Evolutionary conservation across 2,113 vertebrate genomes (phyloP), one percentile per base, ranked within the genome.

Genomic region (Gorsachius goisagi): DNA sequence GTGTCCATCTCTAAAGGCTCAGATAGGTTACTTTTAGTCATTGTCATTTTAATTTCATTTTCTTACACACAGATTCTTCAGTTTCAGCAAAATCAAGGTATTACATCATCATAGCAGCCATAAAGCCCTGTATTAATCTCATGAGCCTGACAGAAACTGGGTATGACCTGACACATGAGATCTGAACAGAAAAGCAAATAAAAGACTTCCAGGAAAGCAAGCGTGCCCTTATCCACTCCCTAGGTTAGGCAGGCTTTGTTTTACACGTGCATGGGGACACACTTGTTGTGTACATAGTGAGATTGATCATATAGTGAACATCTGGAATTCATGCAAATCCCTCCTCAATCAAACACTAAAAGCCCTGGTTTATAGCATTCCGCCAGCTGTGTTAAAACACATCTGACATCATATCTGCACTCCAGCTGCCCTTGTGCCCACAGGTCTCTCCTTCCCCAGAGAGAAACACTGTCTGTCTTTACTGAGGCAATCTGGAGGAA

Each of bases 291-390:
- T 90, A 73, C 69, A 62, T 4, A 89, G 73, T 32, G 69, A 93
- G 95, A 93, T n/a, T 87, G 86, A 95, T 95, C 88, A 79, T 66
- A 72, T 0, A 90, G 28, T n/a, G 76, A 96, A 95, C 96, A 96
- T 97, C 97, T 97, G 95, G 95, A 97, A 96, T 73, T 72, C 86
- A 90, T 87, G 92, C 80, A 95, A 94, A 93, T 85, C 66, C 60
- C 73, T 91, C 62, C 73, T 89, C 83, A 77, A 59, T 80, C 80
- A 95, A 86, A 79, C 58, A 79, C 35, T 89, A 89, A 95, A 92
- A 8, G 4, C 41, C 39, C 69, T 41, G 24, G 23, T 97, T 96
- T 96, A 96, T 78, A 92, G 83, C 69, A 24, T 85, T 85, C 45
- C 50, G 18, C 80, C 95, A 95, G 86, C 96, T 95, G 96, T 90